phyloP scores from a whole-genome alignment of 2,888 invertebrate species.

The Agrochola circellaris region DNA sequence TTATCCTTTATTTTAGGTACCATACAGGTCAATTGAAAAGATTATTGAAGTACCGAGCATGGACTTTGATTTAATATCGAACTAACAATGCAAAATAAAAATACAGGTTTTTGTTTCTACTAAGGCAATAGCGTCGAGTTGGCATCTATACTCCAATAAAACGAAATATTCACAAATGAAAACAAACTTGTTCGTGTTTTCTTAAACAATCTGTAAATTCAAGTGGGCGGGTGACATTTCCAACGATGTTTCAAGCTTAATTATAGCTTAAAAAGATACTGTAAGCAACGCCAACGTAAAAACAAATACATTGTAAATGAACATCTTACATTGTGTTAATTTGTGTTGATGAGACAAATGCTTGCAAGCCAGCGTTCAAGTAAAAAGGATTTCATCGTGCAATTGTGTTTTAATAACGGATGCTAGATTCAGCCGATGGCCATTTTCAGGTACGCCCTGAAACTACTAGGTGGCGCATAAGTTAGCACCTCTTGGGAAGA shows the following conservation, averaged over 20 bases:
- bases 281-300: conserved; percentile 24
- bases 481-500: no score
- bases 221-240: conserved; percentile 34
- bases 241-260: conserved; percentile 12
- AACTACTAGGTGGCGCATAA: background rate
- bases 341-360: conserved; percentile 3
- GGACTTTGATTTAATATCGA: background rate
- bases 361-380: background rate
- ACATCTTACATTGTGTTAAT: conserved; percentile 6
- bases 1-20: no score
- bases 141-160: background rate
- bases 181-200: conserved; percentile 1
- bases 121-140: background rate
- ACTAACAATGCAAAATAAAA: background rate
- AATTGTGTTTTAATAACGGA: background rate
- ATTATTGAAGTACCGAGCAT: background rate
- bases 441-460: background rate
- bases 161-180: background rate
- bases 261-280: background rate
- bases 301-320: conserved; percentile 9
- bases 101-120: background rate
- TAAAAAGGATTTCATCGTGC: background rate
- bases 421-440: background rate
- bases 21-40: background rate
- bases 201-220: conserved; percentile 20